A percentile compares a stretch with the other conserved stretches of the same genome.
These are phyloP conservation scores for Leuciscus waleckii DNA, from an alignment of 2,797 vertebrate species.

Conservation along the genomic window DNA sequence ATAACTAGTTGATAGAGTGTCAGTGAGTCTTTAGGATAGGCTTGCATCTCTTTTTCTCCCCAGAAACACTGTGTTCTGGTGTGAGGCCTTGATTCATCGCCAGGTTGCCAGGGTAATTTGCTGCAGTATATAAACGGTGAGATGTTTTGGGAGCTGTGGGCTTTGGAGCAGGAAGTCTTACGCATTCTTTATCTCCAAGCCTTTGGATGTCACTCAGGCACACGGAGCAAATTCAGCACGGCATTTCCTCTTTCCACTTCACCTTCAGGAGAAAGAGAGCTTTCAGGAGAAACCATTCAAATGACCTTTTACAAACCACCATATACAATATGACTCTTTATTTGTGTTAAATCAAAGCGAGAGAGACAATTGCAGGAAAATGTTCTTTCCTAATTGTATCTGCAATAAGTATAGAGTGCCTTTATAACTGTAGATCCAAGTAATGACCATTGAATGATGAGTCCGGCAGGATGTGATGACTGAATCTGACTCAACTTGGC, in stretches of 20 bases:
- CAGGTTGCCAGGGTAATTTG: conserved; percentile 75
- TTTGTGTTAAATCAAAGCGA: conserved; percentile 29
- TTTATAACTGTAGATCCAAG: background rate
- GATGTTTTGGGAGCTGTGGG: conserved; percentile 70
- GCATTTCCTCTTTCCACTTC: conserved; percentile 34
- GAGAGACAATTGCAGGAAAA: background rate
- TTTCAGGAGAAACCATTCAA: conserved; percentile 44
- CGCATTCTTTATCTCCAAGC: conserved; percentile 79
- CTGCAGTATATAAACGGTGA: conserved; percentile 72
- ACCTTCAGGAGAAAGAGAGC: conserved; percentile 37
- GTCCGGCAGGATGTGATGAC: background rate
- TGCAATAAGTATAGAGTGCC: background rate
- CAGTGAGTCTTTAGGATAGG: conserved; percentile 52
- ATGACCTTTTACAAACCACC: conserved; percentile 14
- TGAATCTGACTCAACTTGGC: background rate
- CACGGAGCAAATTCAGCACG: conserved; percentile 46
- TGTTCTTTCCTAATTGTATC: background rate
- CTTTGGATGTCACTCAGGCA: conserved; percentile 60
- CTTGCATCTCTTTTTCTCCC: conserved; percentile 45
- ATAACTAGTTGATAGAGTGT: background rate
- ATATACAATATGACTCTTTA: background rate
- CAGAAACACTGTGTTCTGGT: conserved; percentile 56
- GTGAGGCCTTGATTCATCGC: conserved; percentile 64
- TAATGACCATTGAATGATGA: background rate
- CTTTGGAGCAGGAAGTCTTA: conserved; percentile 79